Evolutionary conservation across 2,797 vertebrate genomes (phyloP), one percentile per base, ranked within the genome.

Genomic region (Enteromius paludinosus): DNA sequence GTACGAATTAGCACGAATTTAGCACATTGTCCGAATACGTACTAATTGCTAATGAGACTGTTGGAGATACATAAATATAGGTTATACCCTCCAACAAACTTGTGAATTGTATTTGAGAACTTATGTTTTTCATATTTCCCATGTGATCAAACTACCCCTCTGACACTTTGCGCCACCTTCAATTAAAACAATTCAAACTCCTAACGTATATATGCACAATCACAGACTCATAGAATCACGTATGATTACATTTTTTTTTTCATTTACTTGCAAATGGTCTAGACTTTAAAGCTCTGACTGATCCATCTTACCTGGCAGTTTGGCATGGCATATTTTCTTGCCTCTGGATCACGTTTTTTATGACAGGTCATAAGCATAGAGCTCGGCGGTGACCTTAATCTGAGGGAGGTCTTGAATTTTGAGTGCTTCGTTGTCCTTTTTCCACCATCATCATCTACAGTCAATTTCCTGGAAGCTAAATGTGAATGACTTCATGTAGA

Each of bases 391-490:
- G 64, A 85, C 73, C 73, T 74, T 83, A 78, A 85, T 87, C 81
- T 81, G 62, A 8, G 25, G 61, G 25, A 62, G 76, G 75, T 79
- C 76, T 78, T 56, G 74, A 73, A 78, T 73, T 82, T 78, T 85
- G 74, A 85, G 69, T 62, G 76, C 69, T 70, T 78, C 49, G 72
- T 81, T 87, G 80, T 71, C 68, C 70, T 84, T 64, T 82, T 81
- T 73, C 49, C 77, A 38, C 35, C 71, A 14, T 74, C 20, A 35
- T 69, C 69, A 54, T 76, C 72, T 77, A 79, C 78, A 72, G 77
- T 82, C 79, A 52, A 84, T 85, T 81, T 78, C 78, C 65, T 49
- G 69, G 78, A 89, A 88, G 89, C 88, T 76, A 52, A 81, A 71
- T 86, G 18, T 71, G 65, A 79, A 49, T 82, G 81, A 65, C 41